Base-by-base conservation (phyloP, 2,797 vertebrate species). In the Syngnathus rostellatus region DNA sequence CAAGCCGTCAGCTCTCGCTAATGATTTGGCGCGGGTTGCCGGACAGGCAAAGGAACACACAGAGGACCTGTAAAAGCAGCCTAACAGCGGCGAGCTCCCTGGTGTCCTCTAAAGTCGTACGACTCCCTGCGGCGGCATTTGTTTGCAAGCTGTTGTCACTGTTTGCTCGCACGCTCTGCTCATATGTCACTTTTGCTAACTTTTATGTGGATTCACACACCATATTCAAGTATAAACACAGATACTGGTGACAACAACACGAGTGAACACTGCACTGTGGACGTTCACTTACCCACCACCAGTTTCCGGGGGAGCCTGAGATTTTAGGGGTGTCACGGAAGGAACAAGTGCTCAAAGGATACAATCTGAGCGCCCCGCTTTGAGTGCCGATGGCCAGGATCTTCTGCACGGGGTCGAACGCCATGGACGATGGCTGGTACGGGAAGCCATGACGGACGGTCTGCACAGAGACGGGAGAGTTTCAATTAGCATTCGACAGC, bases 321-420 rank as follows among this genome's bases (percentile, higher is more conserved):
- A 54, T 63, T 64, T 51, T 66, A 68, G 41, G 41, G 48, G 37
- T 23, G 12, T 46, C 45, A 46, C 45, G 16, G 45, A 14, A 69
- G 65, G 72, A 31, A 69, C 72, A 68, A 67, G 1, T 46, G 60
- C 21, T 21, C 77, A 95, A 87, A 99, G 97, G 97, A 99, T 99
- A 99, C 97, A 99, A 90, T 88, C 97, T 92, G 76, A 99, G 90
- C 78, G 95, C 94, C 84, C 97, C 96, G 64, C 89, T 94, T 86
- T 97, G 95, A 78, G 94, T 98, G 76, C 97, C 97, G 1, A 99
- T 83, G 75, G 94, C 96, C 86, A 99, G 86, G 78, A 99, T 98
- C 93, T 98, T 99, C 93, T 99, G 97, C 72, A 99, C 97, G 0
- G 97, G 95, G 93, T 99, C 97, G 71, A 98, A 97, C 72, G 96